Evolutionary conservation across 1,140 invertebrate species (phyloP), one percentile per base, ranked within the genome.

Genomic region (Drosophila erecta): DNA sequence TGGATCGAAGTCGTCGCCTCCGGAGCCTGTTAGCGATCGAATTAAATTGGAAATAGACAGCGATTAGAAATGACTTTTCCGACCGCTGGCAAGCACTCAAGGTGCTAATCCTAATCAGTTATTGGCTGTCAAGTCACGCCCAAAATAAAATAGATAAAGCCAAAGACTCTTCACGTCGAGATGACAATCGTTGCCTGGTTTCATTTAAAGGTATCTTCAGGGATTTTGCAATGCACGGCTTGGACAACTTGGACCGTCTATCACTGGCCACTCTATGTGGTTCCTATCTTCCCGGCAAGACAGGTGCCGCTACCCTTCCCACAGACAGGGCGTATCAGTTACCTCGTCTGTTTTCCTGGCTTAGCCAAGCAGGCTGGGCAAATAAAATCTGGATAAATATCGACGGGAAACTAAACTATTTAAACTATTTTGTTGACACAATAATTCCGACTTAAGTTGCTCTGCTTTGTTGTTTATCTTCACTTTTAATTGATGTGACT

Each of bases 1-100:
- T 56, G 91, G 80, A 76, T 93, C 93, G 90, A 92, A 91, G 77
- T 94, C 93, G 85, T 94, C 93, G 70, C 93, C 93, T 58, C 91
- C 93, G 57, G 92, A 93, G 86, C 93, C 93, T 93, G 79, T 5
- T 80, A 89, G n/a, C 64, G 53, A 56, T n/a, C 22, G 11, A 38
- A 44, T 79, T 90, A 17, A 65, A 61, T 50, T 22, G 2, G 20
- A 47, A 14, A 37, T 3, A 41, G 30, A 49, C n/a, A 54, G 37
- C 33, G 60, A 61, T 58, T 79, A 67, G 54, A 47, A 44, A 37
- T 54, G 44, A 46, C 55, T 57, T 73, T 54, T 41, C 33, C 69
- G 37, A 38, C 40, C 37, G 59, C 46, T 50, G 62, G 35, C 43
- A 44, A 30, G 24, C 73, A 56, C 50, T 76, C 47, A 20, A 76